phyloP scores from a whole-genome alignment of 2,888 invertebrate species.

The Aporophyla nigra region DNA sequence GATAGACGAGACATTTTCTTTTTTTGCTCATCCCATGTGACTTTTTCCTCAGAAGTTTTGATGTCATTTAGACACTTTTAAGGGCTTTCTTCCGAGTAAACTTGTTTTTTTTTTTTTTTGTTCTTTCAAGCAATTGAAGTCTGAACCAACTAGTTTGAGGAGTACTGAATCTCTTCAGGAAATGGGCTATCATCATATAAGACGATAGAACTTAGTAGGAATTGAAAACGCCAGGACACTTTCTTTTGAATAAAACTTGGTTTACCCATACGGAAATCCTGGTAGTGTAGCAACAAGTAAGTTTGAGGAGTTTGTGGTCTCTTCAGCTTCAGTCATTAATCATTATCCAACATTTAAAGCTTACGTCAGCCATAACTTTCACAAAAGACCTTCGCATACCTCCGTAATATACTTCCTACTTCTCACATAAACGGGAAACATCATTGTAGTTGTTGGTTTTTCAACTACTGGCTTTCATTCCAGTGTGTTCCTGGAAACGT shows the following conservation, averaged over 20 bases:
- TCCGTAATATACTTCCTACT: slow-evolving; percentile 31
- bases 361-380: slow-evolving; percentile 1
- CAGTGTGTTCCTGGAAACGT: slow-evolving; percentile 1
- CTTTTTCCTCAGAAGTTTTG: neutral
- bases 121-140: neutral
- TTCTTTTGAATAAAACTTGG: neutral
- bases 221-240: neutral
- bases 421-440: slow-evolving; percentile 27
- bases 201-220: neutral
- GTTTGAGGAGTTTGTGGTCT: neutral
- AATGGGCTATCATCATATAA: neutral
- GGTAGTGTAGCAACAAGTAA: neutral
- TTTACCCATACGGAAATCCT: neutral
- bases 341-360: slow-evolving; percentile 1
- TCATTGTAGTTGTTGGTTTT: slow-evolving; percentile 9
- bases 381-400: slow-evolving; percentile 15
- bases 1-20: slow-evolving; percentile 57
- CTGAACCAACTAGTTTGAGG: neutral
- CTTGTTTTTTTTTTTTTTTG: neutral
- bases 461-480: neutral
- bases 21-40: slow-evolving; percentile 10
- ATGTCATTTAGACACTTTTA: neutral
- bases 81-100: neutral
- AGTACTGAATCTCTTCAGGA: neutral
- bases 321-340: neutral